Evolutionary conservation across 2,113 vertebrate genomes (phyloP).

Genomic region (Cephalopholis sonnerati): DNA sequence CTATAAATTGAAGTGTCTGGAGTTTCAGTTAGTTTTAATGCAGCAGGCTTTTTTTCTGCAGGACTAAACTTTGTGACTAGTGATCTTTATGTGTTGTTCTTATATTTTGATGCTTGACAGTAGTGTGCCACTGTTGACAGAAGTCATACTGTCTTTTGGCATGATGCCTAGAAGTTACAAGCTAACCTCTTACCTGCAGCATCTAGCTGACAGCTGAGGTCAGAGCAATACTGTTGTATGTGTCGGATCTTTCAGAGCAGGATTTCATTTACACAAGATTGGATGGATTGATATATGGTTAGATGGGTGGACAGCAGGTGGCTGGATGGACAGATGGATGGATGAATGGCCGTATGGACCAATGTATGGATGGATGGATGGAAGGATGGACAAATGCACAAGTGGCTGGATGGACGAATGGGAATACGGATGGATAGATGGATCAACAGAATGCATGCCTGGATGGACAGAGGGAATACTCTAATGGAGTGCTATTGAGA

Average conservation of each 20-base stretch:
- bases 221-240: not conserved
- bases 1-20: constrained; percentile 22
- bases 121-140: not conserved
- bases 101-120: not conserved
- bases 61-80: not conserved
- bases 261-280: constrained; percentile 18
- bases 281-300: not conserved
- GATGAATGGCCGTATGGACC: constrained; percentile 46
- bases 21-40: constrained; percentile 21
- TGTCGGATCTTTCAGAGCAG: constrained; percentile 12
- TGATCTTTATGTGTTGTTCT: constrained; percentile 7
- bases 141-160: constrained; percentile 15
- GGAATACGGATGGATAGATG: constrained; percentile 52
- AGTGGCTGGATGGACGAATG: constrained; percentile 45
- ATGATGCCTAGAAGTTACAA: constrained; percentile 36
- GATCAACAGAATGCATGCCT: constrained; percentile 69
- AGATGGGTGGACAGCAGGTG: constrained; percentile 14
- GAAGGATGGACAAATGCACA: constrained; percentile 21
- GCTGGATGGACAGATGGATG: constrained; percentile 18
- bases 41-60: constrained; percentile 2
- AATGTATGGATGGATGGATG: constrained; percentile 5
- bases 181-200: constrained; percentile 16
- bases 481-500: constrained; percentile 75
- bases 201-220: constrained; percentile 24
- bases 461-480: constrained; percentile 66